Conservation (phyloP, 1,140 invertebrate species). For the Diachasmimorpha longicaudata region DNA sequence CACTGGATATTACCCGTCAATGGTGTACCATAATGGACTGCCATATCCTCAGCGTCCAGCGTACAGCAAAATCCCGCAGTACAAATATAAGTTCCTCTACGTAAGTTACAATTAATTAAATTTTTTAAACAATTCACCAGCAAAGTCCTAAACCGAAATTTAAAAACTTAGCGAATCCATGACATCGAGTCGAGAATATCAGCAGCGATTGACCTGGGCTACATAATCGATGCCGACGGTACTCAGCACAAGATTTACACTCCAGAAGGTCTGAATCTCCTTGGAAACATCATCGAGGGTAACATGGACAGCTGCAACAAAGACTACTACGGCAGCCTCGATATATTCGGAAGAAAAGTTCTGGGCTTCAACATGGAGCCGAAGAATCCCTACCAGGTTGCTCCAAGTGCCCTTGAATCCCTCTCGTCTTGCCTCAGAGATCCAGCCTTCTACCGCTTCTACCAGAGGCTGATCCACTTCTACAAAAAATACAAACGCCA, state of each 20-base stretch:
- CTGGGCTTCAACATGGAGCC: slow-evolving; percentile 61
- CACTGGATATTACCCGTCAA: slow-evolving; percentile 44
- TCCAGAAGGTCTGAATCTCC: slow-evolving; percentile 52
- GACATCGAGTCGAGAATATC: slow-evolving; percentile 57
- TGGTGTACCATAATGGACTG: slow-evolving; percentile 45
- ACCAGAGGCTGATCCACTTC: slow-evolving; percentile 65
- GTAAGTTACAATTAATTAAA: slow-evolving; percentile 25
- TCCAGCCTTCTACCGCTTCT: slow-evolving; percentile 71
- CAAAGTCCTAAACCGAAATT: too few species aligned
- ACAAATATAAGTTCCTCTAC: slow-evolving; percentile 40
- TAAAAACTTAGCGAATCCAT: slow-evolving; percentile 42
- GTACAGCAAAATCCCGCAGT: slow-evolving; percentile 37
- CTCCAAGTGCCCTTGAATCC: slow-evolving; percentile 64
- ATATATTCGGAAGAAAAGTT: slow-evolving; percentile 54
- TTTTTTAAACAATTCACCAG: too few species aligned
- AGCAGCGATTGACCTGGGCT: slow-evolving; percentile 62
- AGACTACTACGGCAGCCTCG: slow-evolving; percentile 66
- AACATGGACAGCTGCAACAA: slow-evolving; percentile 63
- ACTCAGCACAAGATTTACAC: slow-evolving; percentile 48
- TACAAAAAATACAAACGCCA: slow-evolving; percentile 58
- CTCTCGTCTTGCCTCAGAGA: slow-evolving; percentile 69
- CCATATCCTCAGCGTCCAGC: slow-evolving; percentile 41
- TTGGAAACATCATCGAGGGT: slow-evolving; percentile 64
- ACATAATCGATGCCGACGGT: slow-evolving; percentile 43
- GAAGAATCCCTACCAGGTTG: slow-evolving; percentile 56